phyloP scores from a whole-genome alignment of 2,797 vertebrate genomes.

The Acestrorhynchus altus region DNA sequence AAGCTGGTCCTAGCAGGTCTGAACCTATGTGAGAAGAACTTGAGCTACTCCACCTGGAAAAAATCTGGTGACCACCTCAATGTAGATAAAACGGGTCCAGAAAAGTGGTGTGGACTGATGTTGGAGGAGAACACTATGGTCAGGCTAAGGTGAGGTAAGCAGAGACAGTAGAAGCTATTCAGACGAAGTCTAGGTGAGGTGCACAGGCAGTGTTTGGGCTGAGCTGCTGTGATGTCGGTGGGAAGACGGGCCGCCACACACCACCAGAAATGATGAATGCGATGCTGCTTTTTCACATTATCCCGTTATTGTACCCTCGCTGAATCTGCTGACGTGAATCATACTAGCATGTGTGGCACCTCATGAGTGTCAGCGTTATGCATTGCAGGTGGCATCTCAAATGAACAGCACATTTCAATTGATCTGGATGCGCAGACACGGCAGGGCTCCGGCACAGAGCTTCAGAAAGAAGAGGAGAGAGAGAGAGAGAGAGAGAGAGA shows the following conservation, averaged over 20 bases:
- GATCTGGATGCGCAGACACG: constrained; percentile 22
- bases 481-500: neutral
- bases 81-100: too few relatives aligned
- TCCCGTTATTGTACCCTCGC: constrained; percentile 50
- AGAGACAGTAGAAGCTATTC: neutral
- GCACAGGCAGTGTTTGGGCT: constrained; percentile 18
- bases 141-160: neutral
- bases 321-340: constrained; percentile 56
- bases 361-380: constrained; percentile 38
- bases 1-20: neutral
- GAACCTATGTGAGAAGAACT: neutral
- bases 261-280: constrained; percentile 45
- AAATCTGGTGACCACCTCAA: neutral
- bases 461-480: neutral
- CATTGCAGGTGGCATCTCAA: constrained; percentile 40
- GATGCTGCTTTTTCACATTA: constrained; percentile 46
- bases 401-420: constrained; percentile 34
- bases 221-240: constrained; percentile 15
- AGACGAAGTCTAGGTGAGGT: neutral
- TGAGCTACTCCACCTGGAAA: neutral
- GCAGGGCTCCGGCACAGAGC: neutral
- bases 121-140: neutral
- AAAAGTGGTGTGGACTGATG: neutral
- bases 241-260: constrained; percentile 33
- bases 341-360: constrained; percentile 26